phyloP scores from a whole-genome alignment of 2,113 vertebrate genomes.

The Danionella cerebrum region DNA sequence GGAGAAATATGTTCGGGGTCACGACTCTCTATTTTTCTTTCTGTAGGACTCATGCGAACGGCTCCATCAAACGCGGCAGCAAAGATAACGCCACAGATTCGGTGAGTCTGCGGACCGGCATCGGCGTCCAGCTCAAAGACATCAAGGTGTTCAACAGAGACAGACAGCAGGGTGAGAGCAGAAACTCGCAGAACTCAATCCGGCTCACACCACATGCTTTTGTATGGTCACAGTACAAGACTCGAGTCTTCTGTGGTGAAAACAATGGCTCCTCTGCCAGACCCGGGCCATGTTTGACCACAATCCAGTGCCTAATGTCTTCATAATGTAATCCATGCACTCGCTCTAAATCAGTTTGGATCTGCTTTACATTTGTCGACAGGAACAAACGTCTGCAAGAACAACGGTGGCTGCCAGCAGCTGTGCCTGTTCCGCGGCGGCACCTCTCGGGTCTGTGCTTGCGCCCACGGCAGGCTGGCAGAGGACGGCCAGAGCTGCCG shows the following conservation, averaged over 20 bases:
- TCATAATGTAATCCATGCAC: no score
- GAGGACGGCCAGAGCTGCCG: conserved; percentile 78
- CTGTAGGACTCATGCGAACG: conserved; percentile 87
- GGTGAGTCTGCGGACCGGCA: conserved; percentile 83
- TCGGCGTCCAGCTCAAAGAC: conserved; percentile 95
- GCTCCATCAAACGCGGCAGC: conserved; percentile 91
- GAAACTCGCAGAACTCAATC: no score
- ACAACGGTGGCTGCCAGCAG: conserved; percentile 87
- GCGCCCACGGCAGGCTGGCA: conserved; percentile 85
- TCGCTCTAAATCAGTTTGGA: not conserved
- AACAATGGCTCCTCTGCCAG: no score
- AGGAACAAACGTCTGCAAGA: conserved; percentile 91
- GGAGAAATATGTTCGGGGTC: no score
- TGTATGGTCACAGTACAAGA: no score
- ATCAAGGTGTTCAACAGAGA: conserved; percentile 96
- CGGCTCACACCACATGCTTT: no score
- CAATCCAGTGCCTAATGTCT: no score
- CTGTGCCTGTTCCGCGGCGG: conserved; percentile 84
- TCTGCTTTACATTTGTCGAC: not conserved
- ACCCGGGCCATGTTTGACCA: no score
- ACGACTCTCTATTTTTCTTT: not conserved
- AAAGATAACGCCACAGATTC: conserved; percentile 94
- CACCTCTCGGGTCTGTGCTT: conserved; percentile 76
- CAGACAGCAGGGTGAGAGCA: conserved; percentile 81
- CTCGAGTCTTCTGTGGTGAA: no score